Conservation (phyloP, 2,888 invertebrate species). For the Trachelus stipa region DNA sequence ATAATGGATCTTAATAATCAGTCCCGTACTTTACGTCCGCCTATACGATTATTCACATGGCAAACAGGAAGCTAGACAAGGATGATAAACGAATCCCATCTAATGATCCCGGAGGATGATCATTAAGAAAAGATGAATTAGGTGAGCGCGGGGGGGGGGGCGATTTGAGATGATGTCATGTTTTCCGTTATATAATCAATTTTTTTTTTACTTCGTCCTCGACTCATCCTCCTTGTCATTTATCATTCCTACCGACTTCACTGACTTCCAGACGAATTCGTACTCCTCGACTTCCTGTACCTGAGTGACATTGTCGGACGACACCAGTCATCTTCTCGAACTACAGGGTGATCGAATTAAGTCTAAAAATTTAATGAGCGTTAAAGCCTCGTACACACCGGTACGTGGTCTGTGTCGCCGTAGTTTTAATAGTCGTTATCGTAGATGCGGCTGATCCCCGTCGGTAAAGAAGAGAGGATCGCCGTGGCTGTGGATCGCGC, state of each 20-base stretch:
- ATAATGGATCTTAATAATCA: not conserved
- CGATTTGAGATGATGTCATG: not conserved
- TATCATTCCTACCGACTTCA: not conserved
- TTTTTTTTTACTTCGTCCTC: not conserved
- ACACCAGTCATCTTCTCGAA: no score
- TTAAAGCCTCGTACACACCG: no score
- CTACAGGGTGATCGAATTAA: not conserved
- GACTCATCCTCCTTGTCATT: not conserved
- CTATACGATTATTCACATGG: not conserved
- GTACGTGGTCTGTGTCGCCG: no score
- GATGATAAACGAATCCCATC: not conserved
- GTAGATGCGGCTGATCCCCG: not conserved
- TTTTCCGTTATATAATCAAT: not conserved
- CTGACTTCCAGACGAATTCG: no score
- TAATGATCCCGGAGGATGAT: not conserved
- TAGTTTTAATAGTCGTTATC: not conserved
- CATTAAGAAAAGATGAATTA: not conserved
- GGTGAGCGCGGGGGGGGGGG: accelerated
- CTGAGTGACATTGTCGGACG: no score
- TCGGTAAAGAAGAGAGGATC: not conserved
- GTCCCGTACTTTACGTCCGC: not conserved
- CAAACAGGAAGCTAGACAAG: not conserved
- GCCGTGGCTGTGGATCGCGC: not conserved
- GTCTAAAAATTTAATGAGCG: not conserved
- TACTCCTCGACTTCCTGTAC: no score